Conservation (phyloP, 2,888 invertebrate species). For the Apeira syringaria region DNA sequence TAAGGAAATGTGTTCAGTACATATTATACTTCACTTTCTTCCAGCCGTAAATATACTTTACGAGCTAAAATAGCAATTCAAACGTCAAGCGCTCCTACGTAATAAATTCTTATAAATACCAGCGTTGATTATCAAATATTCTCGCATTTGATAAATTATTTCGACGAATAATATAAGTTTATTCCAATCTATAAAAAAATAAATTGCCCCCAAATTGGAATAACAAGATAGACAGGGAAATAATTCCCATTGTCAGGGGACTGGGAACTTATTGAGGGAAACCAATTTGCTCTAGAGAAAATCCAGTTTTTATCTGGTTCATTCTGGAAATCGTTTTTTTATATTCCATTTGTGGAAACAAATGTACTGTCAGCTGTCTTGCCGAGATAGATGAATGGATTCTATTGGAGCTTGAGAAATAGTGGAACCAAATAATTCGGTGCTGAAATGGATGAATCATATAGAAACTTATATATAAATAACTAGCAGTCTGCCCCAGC, state of each 20-base stretch:
- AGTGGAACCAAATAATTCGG: too few relatives aligned
- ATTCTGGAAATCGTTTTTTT: conserved; percentile 26
- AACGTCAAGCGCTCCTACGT: conserved; percentile 12
- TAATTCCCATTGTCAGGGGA: conserved; percentile 72
- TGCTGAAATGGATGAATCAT: too few relatives aligned
- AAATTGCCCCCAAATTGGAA: conserved; percentile 67
- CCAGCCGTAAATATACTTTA: conserved; percentile 18
- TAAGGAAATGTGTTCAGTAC: too few relatives aligned
- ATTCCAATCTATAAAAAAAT: conserved; percentile 31
- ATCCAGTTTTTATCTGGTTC: conserved; percentile 47
- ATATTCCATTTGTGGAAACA: conserved; percentile 26
- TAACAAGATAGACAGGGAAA: conserved; percentile 67
- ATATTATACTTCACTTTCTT: conserved; percentile 18
- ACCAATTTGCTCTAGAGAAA: conserved; percentile 59
- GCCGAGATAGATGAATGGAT: conserved; percentile 11
- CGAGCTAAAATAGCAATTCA: conserved; percentile 12
- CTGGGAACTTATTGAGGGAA: conserved; percentile 66
- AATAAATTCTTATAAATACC: conserved; percentile 30
- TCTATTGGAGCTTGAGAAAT: conserved; percentile 22
- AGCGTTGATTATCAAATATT: conserved; percentile 47
- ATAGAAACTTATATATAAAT: too few relatives aligned
- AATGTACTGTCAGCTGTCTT: conserved; percentile 30
- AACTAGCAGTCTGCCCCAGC: too few relatives aligned
- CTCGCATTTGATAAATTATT: conserved; percentile 42
- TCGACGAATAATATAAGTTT: conserved; percentile 20